phyloP scores from a whole-genome alignment of 2,888 invertebrate species.

The Dicroscelio sp. region DNA sequence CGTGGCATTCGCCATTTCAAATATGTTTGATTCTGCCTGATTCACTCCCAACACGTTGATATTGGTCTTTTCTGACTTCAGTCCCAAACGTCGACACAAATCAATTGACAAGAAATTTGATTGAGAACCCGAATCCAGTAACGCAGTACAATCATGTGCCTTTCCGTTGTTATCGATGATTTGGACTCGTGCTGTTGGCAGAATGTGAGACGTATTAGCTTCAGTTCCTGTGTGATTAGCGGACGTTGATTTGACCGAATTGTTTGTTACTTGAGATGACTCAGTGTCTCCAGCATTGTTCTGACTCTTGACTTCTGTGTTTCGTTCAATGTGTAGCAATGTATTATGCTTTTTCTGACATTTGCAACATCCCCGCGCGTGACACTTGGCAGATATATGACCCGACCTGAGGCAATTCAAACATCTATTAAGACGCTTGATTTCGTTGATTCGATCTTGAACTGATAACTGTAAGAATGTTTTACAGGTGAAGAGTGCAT shows the following conservation, averaged over 20 bases:
- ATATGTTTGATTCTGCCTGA: background rate
- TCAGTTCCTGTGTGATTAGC: background rate
- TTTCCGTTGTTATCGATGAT: constrained; percentile 18
- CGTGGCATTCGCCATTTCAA: background rate
- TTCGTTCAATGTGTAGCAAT: constrained; percentile 25
- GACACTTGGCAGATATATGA: constrained; percentile 3
- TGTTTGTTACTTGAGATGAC: no score
- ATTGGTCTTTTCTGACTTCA: background rate
- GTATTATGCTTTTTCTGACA: constrained; percentile 31
- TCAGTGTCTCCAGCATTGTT: no score
- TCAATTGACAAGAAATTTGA: background rate
- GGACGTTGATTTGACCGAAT: no score
- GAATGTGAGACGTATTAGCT: background rate
- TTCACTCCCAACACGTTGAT: background rate
- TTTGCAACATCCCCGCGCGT: constrained; percentile 15
- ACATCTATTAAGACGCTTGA: constrained; percentile 8
- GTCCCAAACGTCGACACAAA: background rate
- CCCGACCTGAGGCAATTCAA: constrained; percentile 13
- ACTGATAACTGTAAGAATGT: background rate
- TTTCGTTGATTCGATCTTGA: background rate
- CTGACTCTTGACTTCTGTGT: background rate
- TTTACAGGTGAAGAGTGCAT: constrained; percentile 26
- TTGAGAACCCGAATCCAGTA: constrained; percentile 52
- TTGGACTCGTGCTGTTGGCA: constrained; percentile 46
- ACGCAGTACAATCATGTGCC: background rate